Evolutionary conservation across 2,797 vertebrate species (phyloP).

Genomic region (Pterois miles): DNA sequence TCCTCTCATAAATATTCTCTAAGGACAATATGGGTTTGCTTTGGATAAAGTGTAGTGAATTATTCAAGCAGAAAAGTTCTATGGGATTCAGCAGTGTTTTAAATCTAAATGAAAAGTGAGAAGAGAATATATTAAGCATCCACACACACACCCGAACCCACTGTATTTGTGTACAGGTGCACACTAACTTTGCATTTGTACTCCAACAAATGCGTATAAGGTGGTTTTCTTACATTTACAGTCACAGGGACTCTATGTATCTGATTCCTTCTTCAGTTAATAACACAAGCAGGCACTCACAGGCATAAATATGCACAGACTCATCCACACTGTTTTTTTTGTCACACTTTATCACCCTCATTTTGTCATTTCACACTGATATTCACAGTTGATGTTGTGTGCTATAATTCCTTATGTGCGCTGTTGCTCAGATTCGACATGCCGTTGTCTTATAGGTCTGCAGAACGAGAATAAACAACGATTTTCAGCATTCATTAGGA

Average conservation of each 20-base stretch:
- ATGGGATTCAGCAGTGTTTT: conserved; percentile 14
- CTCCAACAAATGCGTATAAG: not conserved
- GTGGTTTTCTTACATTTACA: not conserved
- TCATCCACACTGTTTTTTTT: not conserved
- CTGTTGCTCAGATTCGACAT: not conserved
- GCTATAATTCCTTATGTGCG: not conserved
- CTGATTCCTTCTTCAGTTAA: not conserved
- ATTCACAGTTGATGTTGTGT: not conserved
- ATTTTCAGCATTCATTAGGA: conserved; percentile 28
- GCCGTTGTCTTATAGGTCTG: not conserved
- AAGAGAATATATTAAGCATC: conserved; percentile 3
- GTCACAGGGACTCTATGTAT: not conserved
- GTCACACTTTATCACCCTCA: not conserved
- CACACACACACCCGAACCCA: not conserved
- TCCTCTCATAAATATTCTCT: conserved; percentile 40
- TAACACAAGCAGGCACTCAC: not conserved
- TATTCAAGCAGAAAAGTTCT: conserved; percentile 30
- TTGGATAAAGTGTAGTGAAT: conserved; percentile 29
- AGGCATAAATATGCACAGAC: conserved; percentile 1
- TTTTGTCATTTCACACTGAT: conserved; percentile 26
- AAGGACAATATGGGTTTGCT: conserved; percentile 7
- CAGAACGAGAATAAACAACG: conserved; percentile 3
- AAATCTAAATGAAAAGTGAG: conserved; percentile 24
- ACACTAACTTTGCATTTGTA: not conserved
- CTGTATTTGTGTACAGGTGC: not conserved